Evolutionary conservation across 2,888 invertebrate genomes (phyloP).

Genomic region (Melinaea menophilus): DNA sequence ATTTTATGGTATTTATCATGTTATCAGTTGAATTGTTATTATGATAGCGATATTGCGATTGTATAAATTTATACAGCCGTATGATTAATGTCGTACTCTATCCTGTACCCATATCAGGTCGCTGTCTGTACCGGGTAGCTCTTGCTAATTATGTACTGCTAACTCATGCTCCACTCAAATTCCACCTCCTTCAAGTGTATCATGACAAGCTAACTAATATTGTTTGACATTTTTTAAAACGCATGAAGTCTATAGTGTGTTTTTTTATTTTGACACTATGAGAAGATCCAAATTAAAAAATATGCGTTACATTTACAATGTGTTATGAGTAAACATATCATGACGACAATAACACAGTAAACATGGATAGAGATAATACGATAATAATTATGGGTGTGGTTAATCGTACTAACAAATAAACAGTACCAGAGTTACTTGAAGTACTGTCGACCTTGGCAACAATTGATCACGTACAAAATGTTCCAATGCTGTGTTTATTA

Average conservation of each 20-base stretch:
- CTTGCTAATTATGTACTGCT: constrained; percentile 16
- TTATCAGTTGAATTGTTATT: constrained; percentile 24
- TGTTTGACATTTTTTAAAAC: too few relatives aligned
- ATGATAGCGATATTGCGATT: constrained; percentile 25
- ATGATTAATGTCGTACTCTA: constrained; percentile 32
- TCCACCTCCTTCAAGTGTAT: background rate
- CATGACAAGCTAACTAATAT: too few relatives aligned
- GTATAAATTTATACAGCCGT: constrained; percentile 29
- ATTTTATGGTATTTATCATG: constrained; percentile 9
- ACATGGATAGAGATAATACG: background rate
- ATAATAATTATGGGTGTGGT: background rate
- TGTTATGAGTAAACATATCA: background rate
- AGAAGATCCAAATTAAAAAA: background rate
- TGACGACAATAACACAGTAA: background rate
- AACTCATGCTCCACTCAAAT: constrained; percentile 16
- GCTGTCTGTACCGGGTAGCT: constrained; percentile 37
- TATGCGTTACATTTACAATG: background rate
- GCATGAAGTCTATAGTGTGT: background rate
- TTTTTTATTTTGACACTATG: background rate
- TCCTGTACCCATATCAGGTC: constrained; percentile 47
- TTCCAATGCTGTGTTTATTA: too few relatives aligned
- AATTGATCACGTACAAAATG: too few relatives aligned
- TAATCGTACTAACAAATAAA: background rate
- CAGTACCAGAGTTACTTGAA: too few relatives aligned
- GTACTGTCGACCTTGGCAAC: too few relatives aligned